Percentiles rank a stretch among this genome's conserved stretches.
These are phyloP conservation scores for Limenitis arthemis DNA, from an alignment of 2,888 invertebrate genomes.

Conservation along the genomic window DNA sequence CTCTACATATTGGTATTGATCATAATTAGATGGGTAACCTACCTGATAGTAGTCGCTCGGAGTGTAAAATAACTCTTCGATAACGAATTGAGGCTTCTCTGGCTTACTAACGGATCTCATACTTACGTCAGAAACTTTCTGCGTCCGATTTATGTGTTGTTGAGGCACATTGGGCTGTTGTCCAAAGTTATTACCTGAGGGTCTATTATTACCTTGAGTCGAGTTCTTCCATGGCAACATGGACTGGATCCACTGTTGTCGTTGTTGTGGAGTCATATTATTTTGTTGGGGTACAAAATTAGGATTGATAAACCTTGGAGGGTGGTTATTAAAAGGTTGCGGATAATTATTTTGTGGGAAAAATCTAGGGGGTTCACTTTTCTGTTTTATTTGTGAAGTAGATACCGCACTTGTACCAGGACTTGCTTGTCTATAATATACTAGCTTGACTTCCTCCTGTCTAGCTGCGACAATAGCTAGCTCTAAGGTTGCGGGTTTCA, in stretches of 20 bases:
- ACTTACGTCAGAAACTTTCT: not conserved
- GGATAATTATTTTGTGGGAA: not conserved
- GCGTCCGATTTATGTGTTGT: not conserved
- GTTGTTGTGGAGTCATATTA: not conserved
- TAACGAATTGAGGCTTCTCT: not conserved
- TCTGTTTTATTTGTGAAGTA: not conserved
- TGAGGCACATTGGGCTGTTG: not conserved
- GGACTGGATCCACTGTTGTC: not conserved
- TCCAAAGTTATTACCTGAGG: not conserved
- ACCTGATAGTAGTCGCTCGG: not conserved
- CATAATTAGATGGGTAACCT: not conserved
- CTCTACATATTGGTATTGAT: too few relatives aligned
- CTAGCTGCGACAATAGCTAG: not conserved
- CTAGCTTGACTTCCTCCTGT: not conserved
- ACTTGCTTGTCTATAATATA: not conserved
- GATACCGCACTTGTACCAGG: not conserved
- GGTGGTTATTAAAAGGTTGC: not conserved
- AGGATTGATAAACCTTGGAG: not conserved
- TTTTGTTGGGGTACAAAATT: not conserved
- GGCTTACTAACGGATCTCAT: not conserved
- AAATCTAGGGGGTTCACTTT: not conserved
- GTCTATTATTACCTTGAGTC: not conserved
- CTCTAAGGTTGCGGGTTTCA: not conserved
- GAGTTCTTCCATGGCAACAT: not conserved
- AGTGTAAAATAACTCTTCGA: not conserved